Conservation (phyloP, 2,797 vertebrate species). For the Catharus ustulatus region DNA sequence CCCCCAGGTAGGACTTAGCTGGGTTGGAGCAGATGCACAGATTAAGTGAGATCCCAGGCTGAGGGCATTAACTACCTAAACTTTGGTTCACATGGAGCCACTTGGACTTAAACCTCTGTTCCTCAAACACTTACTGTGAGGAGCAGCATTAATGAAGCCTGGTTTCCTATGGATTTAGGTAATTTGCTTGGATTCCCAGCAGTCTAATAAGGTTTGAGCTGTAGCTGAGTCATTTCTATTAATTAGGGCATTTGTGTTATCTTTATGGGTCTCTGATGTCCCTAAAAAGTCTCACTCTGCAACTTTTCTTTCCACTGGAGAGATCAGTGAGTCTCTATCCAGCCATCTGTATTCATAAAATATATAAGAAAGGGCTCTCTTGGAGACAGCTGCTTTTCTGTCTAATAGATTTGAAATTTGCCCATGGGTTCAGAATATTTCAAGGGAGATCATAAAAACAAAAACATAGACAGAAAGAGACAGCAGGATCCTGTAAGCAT, state of each 20-base stretch:
- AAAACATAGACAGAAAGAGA: slow-evolving; percentile 2
- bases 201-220: slow-evolving; percentile 30
- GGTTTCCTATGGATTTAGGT: slow-evolving; percentile 42
- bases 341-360: slow-evolving; percentile 54
- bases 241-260: slow-evolving; percentile 30
- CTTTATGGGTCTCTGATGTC: slow-evolving; percentile 57
- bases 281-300: slow-evolving; percentile 22
- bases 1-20: neutral
- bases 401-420: slow-evolving; percentile 42
- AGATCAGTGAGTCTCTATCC: neutral
- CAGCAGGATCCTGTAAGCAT: neutral
- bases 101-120: slow-evolving; percentile 2
- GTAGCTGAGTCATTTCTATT: slow-evolving; percentile 33
- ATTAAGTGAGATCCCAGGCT: neutral
- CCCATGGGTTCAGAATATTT: slow-evolving; percentile 8
- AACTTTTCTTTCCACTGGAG: neutral
- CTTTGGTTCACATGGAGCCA: neutral
- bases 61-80: neutral
- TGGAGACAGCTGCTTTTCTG: slow-evolving; percentile 36
- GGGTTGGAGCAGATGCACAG: neutral
- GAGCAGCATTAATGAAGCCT: slow-evolving; percentile 5
- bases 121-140: neutral
- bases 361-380: neutral
- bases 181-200: slow-evolving; percentile 48
- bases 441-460: slow-evolving; percentile 7